These are phyloP conservation scores for Drosophila hawaiiensis DNA, from an alignment of 2,888 invertebrate species.

Conservation along the genomic window DNA sequence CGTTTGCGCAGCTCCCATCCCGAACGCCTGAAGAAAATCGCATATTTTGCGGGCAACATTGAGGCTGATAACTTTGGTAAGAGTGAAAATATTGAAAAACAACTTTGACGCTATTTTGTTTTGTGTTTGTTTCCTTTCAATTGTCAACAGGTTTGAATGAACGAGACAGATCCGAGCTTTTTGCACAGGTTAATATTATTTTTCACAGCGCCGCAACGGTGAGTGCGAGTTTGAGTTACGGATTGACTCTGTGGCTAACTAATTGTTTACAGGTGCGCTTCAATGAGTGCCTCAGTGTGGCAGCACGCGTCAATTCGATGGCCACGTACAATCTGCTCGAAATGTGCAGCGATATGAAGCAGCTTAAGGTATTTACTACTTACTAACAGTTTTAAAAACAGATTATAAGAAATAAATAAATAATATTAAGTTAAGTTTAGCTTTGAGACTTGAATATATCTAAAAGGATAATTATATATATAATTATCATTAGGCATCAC, in stretches of 20 bases:
- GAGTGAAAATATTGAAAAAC: slow-evolving; percentile 42
- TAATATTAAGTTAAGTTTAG: background rate
- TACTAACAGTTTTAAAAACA: background rate
- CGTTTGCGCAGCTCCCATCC: slow-evolving; percentile 88
- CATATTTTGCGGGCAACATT: slow-evolving; percentile 91
- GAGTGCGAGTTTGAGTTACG: slow-evolving; percentile 20
- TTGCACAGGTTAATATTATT: slow-evolving; percentile 91
- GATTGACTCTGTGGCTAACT: background rate
- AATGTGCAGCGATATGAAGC: slow-evolving; percentile 92
- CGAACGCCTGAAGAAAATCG: slow-evolving; percentile 88
- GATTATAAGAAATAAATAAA: background rate
- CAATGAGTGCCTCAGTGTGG: slow-evolving; percentile 94
- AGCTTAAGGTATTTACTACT: slow-evolving; percentile 87
- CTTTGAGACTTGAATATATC: background rate
- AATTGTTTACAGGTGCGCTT: slow-evolving; percentile 88
- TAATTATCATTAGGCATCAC: background rate
- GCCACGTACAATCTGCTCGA: slow-evolving; percentile 94
- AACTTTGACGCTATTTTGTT: background rate
- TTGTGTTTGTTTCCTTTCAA: slow-evolving; percentile 7
- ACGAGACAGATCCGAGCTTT: slow-evolving; percentile 88
- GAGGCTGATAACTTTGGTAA: slow-evolving; percentile 81
- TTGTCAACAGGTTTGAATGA: slow-evolving; percentile 87
- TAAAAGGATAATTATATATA: background rate
- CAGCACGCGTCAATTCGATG: slow-evolving; percentile 94
- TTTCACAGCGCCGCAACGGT: slow-evolving; percentile 98